These are phyloP conservation scores for Lithophane ornitopus DNA, from an alignment of 2,888 invertebrate genomes.

Conservation along the genomic window DNA sequence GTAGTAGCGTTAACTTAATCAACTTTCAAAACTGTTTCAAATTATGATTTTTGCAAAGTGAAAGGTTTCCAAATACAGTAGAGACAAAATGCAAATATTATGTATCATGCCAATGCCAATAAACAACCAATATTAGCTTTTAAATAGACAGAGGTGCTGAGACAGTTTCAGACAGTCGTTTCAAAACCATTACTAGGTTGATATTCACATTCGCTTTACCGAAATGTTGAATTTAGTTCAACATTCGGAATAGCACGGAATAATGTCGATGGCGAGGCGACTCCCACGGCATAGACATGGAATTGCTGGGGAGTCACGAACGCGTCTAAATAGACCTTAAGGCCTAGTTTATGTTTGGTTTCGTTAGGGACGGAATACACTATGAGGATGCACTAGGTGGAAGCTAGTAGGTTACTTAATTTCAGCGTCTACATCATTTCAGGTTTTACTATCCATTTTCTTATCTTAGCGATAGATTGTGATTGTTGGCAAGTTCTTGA, in stretches of 20 bases:
- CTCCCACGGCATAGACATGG: constrained; percentile 50
- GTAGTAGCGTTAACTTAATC: neutral
- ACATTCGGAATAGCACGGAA: constrained; percentile 33
- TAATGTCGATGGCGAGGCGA: constrained; percentile 38
- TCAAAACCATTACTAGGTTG: constrained; percentile 9
- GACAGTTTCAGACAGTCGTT: constrained; percentile 11
- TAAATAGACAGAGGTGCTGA: neutral
- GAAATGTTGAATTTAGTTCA: constrained; percentile 46
- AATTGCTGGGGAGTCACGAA: constrained; percentile 56
- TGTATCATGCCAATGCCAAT: neutral
- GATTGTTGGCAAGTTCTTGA: neutral
- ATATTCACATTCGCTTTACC: constrained; percentile 40
- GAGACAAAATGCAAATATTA: neutral
- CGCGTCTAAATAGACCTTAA: constrained; percentile 53
- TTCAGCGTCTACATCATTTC: neutral
- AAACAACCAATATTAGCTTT: neutral
- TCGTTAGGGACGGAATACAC: constrained; percentile 31
- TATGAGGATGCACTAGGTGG: neutral
- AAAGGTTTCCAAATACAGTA: neutral
- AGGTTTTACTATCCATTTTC: neutral
- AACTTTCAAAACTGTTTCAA: neutral
- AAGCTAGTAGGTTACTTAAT: no score
- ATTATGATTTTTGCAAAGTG: neutral
- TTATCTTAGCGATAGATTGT: neutral
- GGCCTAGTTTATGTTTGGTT: constrained; percentile 47